A percentile compares a stretch with the other conserved stretches of the same genome.
These are phyloP conservation scores for Oostethus manadensis DNA, from an alignment of 2,113 vertebrate genomes.

Conservation along the genomic window DNA sequence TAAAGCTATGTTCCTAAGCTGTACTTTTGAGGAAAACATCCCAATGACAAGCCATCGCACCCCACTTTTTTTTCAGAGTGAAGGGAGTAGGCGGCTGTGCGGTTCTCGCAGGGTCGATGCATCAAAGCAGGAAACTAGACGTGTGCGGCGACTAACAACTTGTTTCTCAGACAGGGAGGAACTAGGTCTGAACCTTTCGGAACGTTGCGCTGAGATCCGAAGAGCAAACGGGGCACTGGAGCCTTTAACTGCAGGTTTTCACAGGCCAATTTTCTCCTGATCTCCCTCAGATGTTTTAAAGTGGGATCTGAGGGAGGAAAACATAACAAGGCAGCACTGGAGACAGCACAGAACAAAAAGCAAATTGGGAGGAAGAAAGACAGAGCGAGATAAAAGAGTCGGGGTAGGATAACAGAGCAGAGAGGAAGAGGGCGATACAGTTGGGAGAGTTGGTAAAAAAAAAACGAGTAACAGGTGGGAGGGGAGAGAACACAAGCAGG, in stretches of 20 bases:
- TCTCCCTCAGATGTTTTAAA: slow-evolving; percentile 68
- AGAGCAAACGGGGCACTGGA: slow-evolving; percentile 50
- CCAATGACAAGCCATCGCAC: background rate
- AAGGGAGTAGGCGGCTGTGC: slow-evolving; percentile 21
- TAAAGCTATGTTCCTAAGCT: too few species aligned
- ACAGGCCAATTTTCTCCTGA: slow-evolving; percentile 66
- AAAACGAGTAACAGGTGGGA: slow-evolving; percentile 63
- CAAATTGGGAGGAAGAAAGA: slow-evolving; percentile 65
- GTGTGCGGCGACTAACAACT: slow-evolving; percentile 44
- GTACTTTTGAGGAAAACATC: background rate
- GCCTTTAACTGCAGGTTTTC: slow-evolving; percentile 65
- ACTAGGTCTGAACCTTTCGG: slow-evolving; percentile 54
- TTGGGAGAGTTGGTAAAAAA: slow-evolving; percentile 48
- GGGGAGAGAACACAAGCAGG: slow-evolving; percentile 49
- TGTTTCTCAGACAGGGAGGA: slow-evolving; percentile 51
- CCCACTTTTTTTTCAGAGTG: slow-evolving; percentile 13
- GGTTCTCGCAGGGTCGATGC: slow-evolving; percentile 31
- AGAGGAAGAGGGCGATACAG: slow-evolving; percentile 51
- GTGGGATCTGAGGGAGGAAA: slow-evolving; percentile 66
- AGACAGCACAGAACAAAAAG: slow-evolving; percentile 59
- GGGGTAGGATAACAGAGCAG: slow-evolving; percentile 59
- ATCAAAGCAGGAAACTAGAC: slow-evolving; percentile 50
- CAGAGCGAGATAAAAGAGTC: slow-evolving; percentile 57
- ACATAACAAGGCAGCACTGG: slow-evolving; percentile 62
- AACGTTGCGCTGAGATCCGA: slow-evolving; percentile 53